Conservation (phyloP, 2,113 vertebrate genomes). For the Choloepus hoffmanni region DNA sequence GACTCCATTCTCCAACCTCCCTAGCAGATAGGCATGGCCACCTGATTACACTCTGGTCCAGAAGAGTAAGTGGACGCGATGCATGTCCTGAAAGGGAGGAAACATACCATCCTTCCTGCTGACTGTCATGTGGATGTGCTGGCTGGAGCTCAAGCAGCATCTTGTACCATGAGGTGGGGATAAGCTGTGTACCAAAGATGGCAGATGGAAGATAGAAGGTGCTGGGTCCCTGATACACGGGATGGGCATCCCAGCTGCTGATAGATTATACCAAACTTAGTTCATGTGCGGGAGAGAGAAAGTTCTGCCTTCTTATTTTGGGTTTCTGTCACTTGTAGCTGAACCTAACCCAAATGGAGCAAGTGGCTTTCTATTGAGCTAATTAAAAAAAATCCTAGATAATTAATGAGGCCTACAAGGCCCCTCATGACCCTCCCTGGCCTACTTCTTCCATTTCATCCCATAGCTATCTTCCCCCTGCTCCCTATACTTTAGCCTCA, state of each 20-base stretch:
- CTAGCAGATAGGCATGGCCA: neutral
- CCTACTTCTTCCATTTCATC: neutral
- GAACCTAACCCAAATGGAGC: slow-evolving; percentile 9
- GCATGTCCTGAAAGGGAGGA: neutral
- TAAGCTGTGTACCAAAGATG: neutral
- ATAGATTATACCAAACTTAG: neutral
- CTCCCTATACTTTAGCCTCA: neutral
- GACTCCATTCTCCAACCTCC: neutral
- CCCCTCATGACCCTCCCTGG: too few relatives aligned
- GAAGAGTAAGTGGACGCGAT: neutral
- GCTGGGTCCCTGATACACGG: neutral
- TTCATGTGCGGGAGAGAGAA: neutral
- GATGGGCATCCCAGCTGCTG: neutral
- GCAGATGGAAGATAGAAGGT: neutral
- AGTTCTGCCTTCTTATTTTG: neutral
- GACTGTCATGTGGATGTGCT: neutral
- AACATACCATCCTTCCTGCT: neutral
- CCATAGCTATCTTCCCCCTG: neutral
- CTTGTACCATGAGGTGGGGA: neutral
- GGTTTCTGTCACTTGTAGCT: neutral
- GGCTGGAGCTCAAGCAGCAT: slow-evolving; percentile 11
- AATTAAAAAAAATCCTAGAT: neutral
- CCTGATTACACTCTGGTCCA: neutral
- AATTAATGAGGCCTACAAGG: neutral
- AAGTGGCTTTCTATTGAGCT: neutral